phyloP scores from a whole-genome alignment of 2,113 vertebrate genomes.

The Ceratotherium simum region DNA sequence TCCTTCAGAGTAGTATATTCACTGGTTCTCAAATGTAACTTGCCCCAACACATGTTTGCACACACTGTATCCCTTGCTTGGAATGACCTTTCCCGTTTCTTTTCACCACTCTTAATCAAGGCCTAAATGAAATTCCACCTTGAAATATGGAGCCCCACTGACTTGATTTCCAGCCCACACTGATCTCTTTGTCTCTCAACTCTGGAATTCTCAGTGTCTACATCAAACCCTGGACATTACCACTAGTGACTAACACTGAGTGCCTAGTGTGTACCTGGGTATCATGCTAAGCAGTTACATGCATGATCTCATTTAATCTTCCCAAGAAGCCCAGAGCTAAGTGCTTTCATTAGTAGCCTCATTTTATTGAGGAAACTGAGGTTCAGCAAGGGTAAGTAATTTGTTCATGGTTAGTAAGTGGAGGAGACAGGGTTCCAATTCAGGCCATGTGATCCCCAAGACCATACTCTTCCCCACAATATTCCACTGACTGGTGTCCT shows the following conservation, averaged over 20 bases:
- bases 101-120: not conserved
- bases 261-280: not conserved
- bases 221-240: not conserved
- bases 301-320: slow-evolving; percentile 12
- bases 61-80: not conserved
- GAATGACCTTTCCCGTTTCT: not conserved
- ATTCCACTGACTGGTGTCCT: not conserved
- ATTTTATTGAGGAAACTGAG: slow-evolving; percentile 36
- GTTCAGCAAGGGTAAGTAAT: not conserved
- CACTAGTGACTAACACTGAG: not conserved
- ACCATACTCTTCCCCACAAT: not conserved
- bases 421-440: not conserved
- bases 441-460: not conserved
- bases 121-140: slow-evolving; percentile 29
- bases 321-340: slow-evolving; percentile 1
- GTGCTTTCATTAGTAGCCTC: not conserved
- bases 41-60: not conserved
- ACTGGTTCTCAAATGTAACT: not conserved
- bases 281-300: slow-evolving; percentile 1
- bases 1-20: not conserved
- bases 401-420: not conserved
- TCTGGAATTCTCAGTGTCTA: slow-evolving; percentile 5
- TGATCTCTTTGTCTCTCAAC: not conserved
- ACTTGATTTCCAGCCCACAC: not conserved
- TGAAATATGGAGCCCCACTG: not conserved